phyloP scores from a whole-genome alignment of 2,797 vertebrate species.

The Coregonus suidteri region DNA sequence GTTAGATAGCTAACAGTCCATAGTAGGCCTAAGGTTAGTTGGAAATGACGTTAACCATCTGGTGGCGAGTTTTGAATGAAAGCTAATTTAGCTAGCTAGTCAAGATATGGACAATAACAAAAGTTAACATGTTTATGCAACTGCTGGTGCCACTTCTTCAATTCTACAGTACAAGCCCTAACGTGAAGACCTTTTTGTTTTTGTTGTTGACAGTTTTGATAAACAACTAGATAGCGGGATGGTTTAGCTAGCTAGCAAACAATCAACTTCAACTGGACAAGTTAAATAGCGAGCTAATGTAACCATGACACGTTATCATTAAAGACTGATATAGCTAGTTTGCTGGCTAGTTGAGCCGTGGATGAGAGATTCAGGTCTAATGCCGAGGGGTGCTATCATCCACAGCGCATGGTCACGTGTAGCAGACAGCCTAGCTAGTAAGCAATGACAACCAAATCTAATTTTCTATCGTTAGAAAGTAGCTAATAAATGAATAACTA shows the following conservation, averaged over 20 bases:
- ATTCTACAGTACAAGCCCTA: not conserved
- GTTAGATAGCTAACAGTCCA: not conserved
- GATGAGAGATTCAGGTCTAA: not conserved
- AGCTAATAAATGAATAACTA: not conserved
- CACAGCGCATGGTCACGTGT: conserved; percentile 46
- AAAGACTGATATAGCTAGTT: not conserved
- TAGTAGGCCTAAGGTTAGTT: conserved; percentile 5
- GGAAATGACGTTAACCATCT: not conserved
- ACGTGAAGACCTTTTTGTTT: conserved; percentile 32
- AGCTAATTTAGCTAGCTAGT: not conserved
- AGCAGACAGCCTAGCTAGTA: not conserved
- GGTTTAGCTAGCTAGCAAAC: not conserved
- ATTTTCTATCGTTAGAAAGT: not conserved
- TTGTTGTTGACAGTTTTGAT: conserved; percentile 28
- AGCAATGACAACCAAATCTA: not conserved
- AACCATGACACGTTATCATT: not conserved
- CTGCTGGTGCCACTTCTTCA: not conserved
- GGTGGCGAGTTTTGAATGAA: not conserved
- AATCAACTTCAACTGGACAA: not conserved
- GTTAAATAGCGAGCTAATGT: not conserved
- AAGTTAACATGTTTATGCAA: not conserved
- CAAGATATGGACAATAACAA: not conserved
- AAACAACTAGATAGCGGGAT: not conserved
- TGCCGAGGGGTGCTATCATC: not conserved
- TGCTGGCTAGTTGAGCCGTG: not conserved